phyloP scores from a whole-genome alignment of 2,888 invertebrate genomes.

The Aplocera efformata region DNA sequence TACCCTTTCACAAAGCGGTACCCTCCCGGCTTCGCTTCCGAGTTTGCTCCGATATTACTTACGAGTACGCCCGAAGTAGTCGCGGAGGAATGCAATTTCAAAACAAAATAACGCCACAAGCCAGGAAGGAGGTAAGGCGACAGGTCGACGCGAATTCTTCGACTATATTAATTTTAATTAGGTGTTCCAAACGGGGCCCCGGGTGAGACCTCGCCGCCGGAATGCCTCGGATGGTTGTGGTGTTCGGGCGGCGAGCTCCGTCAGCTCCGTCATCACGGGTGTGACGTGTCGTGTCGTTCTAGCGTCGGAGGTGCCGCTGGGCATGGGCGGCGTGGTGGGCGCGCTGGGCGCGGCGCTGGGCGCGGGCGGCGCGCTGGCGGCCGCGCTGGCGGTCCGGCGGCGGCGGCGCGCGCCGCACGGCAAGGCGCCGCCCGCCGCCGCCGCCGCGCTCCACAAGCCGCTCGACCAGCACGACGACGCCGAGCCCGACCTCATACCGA shows the following conservation, averaged over 20 bases:
- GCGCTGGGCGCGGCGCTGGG: conserved; percentile 55
- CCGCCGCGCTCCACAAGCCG: conserved; percentile 31
- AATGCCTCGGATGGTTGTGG: conserved; percentile 20
- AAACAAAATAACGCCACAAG: conserved; percentile 11
- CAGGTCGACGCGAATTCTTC: conserved; percentile 30
- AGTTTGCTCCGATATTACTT: too few relatives aligned
- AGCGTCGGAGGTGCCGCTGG: conserved; percentile 60
- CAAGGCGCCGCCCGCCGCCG: conserved; percentile 28
- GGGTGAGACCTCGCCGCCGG: conserved; percentile 28
- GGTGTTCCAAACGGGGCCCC: conserved; percentile 33
- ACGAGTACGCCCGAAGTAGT: conserved; percentile 5
- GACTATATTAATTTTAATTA: conserved; percentile 45
- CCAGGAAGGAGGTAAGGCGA: conserved; percentile 7
- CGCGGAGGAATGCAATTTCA: conserved; percentile 7
- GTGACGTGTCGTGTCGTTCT: conserved; percentile 14
- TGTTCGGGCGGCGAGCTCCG: conserved; percentile 3
- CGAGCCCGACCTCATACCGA: conserved; percentile 72
- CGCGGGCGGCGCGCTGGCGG: conserved; percentile 50
- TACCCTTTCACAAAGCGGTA: too few relatives aligned
- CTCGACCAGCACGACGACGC: conserved; percentile 59
- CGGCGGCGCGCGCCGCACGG: conserved; percentile 34
- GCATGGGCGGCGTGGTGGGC: conserved; percentile 52
- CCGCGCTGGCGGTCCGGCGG: conserved; percentile 41
- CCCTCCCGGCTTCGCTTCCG: too few relatives aligned
- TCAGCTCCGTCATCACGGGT: not conserved